Conservation (phyloP, 1,140 invertebrate species). For the Holotrichia oblita region DNA sequence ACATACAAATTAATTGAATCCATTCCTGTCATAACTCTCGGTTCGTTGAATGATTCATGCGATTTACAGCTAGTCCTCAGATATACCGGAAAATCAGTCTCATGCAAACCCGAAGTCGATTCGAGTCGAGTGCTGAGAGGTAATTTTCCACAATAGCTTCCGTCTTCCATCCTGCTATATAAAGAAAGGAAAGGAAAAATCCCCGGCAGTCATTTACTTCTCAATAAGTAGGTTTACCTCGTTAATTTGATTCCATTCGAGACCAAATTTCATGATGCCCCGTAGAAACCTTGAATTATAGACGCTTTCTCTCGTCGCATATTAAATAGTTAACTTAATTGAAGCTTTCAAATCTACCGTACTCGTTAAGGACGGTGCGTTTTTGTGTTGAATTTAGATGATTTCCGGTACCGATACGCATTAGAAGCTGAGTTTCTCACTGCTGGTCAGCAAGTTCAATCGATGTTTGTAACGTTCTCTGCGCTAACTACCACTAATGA, state of each 20-base stretch:
- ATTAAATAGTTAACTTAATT: slow-evolving; percentile 14
- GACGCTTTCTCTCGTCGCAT: not conserved
- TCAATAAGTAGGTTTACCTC: not conserved
- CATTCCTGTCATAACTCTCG: not conserved
- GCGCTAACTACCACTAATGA: not conserved
- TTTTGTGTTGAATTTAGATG: slow-evolving; percentile 13
- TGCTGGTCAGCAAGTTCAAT: not conserved
- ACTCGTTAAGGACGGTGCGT: slow-evolving; percentile 3
- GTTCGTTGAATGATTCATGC: not conserved
- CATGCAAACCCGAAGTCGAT: not conserved
- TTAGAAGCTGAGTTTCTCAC: not conserved
- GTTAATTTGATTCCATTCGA: slow-evolving; percentile 1
- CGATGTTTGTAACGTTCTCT: not conserved
- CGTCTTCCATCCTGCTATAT: not conserved
- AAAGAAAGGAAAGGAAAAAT: not conserved
- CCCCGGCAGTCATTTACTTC: not conserved
- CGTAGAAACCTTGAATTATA: not conserved
- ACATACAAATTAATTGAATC: not conserved
- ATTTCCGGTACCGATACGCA: not conserved
- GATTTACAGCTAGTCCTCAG: not conserved
- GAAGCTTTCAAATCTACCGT: slow-evolving; percentile 5
- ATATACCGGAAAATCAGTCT: not conserved
- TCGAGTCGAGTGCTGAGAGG: not conserved
- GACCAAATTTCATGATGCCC: not conserved
- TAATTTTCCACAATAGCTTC: slow-evolving; percentile 11